Base-by-base conservation (phyloP, 2,113 vertebrate genomes). In the Gymnorhina tibicen region DNA sequence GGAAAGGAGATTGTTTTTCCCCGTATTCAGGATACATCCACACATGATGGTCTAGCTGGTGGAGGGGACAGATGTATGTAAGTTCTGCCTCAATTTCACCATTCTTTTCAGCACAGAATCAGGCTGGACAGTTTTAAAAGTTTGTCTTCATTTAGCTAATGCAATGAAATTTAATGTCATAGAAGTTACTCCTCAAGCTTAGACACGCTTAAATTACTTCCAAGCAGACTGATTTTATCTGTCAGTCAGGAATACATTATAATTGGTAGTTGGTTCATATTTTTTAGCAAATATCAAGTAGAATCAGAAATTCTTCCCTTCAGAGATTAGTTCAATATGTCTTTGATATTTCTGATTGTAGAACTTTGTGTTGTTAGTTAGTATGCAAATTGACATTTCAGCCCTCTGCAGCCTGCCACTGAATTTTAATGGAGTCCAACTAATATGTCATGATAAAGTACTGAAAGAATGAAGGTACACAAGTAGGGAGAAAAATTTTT, bases 291-390 rank as follows among this genome's bases (percentile, higher is more conserved):
- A 89, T 85, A 85, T 66, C 44, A 87, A 76, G 77, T 66, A 87
- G 53, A 94, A 95, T 91, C 69, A 85, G 56, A 77, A 84, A 30
- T 64, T 89, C 44, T 90, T 68, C 28, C 58, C 81, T 76, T 82
- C 74, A 95, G 89, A 93, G 81, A 94, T 79, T 58, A 94, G 28
- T 23, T 68, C 84, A 67, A 17, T 27, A 11, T 82, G 46, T 68
- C 77, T 96, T 91, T 87, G 81, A 91, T 96, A 91, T 93, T 85
- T 91, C 84, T 53, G 32, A 93, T 63, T 77, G 59, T 28, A 70
- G 50, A 89, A 74, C 59, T 92, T 89, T 50, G 46, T 90, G 39
- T 52, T 62, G 42, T 87, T 87, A 92, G 78, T 91, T 88, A 85
- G 77, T 6, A 91, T 66, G 74, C 80, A 89, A 87, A 95, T 89